Evolutionary conservation across 2,113 vertebrate species (phyloP), one percentile per base, ranked within the genome.

Genomic region (Rhineura floridana): DNA sequence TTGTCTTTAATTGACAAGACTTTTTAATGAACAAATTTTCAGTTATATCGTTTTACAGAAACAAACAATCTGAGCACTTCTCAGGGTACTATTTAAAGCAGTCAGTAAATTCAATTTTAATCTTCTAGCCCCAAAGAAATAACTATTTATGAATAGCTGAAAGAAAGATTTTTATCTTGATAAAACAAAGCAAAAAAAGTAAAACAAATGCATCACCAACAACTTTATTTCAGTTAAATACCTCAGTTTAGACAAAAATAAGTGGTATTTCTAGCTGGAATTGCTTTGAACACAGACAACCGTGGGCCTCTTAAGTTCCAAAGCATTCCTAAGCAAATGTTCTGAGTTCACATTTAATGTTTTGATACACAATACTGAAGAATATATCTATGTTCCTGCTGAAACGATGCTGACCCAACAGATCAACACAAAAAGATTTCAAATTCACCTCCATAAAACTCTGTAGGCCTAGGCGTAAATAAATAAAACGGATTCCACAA

Each of bases 341-440:
- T 87, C 6, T 42, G 1, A 86, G 87, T 79, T 73, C 86, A 93
- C 63, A 89, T 30, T 62, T 90, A 91, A 93, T 84, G 10, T 1
- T 15, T 88, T 94, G 85, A 92, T 44, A 69, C 3, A 44, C 90
- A 93, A 91, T 30, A 72, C 13, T 91, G 90, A 33, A 15, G 55
- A 84, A 46, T 62, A 42, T 77, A 44, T 81, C 83, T 88, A 5
- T 33, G 13, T 78, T 59, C 81, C 90, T 83, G 84, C 0, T 79
- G 79, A 80, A 92, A 91, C 84, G 33, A 88, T 25, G 28, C n/a
- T 90, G 89, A 88, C 87, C 52, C 46, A 82, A 84, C 39, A 81
- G 85, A 83, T 0, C 42, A 89, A 77, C 28, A 87, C 50, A 88
- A 81, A 69, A 70, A 87, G 28, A 73, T 46, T 81, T 87, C 15